A percentile compares a stretch with the other conserved stretches of the same genome.
These are phyloP conservation scores for Eclectus roratus DNA, from an alignment of 2,113 vertebrate species.

Conservation along the genomic window DNA sequence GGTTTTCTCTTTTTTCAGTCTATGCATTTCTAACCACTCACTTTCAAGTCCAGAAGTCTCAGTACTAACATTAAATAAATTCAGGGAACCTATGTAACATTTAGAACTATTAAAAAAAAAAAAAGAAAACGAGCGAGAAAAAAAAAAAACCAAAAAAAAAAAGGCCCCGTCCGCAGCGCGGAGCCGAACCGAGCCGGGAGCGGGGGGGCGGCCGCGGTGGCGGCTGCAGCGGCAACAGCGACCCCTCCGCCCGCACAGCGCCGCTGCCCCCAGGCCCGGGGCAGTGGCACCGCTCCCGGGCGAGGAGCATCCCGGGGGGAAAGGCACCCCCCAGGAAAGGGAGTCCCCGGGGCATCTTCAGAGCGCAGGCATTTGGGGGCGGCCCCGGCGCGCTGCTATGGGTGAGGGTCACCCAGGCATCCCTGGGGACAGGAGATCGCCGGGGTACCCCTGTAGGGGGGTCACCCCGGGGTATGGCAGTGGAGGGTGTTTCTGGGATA, in stretches of 20 bases:
- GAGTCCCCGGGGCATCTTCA: not conserved
- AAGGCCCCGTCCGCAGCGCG: too few relatives aligned
- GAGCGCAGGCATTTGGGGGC: too few relatives aligned
- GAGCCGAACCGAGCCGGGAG: too few relatives aligned
- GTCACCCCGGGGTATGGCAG: too few relatives aligned
- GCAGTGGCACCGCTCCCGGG: not conserved
- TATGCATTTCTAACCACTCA: not conserved
- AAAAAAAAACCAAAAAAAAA: too few relatives aligned
- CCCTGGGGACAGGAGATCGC: not conserved
- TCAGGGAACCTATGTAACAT: not conserved
- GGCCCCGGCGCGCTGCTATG: too few relatives aligned
- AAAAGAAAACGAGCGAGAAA: too few relatives aligned
- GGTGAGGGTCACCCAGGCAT: too few relatives aligned
- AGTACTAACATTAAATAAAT: not conserved
- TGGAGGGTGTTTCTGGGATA: not conserved
- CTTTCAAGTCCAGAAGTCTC: not conserved
- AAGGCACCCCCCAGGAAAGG: fast-evolving
- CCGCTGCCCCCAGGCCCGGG: not conserved
- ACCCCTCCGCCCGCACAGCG: constrained; percentile 61
- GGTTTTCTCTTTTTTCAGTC: not conserved
- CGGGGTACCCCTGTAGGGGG: not conserved
- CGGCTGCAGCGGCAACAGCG: constrained; percentile 71
- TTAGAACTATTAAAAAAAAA: not conserved
- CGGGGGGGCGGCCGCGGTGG: not conserved
- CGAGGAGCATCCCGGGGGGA: too few relatives aligned